These are phyloP conservation scores for Odontophorus gujanensis DNA, from an alignment of 2,113 vertebrate species.

Conservation along the genomic window DNA sequence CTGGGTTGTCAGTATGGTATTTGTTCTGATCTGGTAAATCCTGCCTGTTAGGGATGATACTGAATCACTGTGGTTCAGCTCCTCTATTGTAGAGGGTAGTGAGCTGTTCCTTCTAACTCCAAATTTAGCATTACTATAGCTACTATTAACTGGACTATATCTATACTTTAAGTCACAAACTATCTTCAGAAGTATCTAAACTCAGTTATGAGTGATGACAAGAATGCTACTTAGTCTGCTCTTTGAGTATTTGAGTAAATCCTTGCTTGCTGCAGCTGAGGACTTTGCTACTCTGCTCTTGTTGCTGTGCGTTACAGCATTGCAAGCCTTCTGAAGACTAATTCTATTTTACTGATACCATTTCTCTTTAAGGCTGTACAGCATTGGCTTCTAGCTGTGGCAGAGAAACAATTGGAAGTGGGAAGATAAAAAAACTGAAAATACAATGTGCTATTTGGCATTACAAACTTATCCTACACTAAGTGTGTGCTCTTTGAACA, in stretches of 20 bases:
- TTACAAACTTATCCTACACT: fast-evolving
- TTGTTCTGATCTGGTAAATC: background rate
- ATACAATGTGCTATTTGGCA: background rate
- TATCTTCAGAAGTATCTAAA: background rate
- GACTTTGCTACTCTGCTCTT: too few species aligned
- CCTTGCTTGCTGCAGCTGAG: too few species aligned
- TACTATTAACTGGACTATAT: background rate
- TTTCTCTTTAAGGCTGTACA: background rate
- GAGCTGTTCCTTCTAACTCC: background rate
- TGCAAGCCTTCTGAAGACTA: too few species aligned
- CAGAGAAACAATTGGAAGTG: background rate
- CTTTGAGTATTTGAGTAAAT: too few species aligned
- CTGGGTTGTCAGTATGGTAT: background rate
- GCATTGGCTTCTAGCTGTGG: background rate
- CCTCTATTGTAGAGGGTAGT: background rate
- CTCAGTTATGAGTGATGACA: background rate
- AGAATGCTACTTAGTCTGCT: too few species aligned
- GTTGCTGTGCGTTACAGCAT: too few species aligned
- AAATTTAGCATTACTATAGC: background rate
- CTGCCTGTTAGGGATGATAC: background rate
- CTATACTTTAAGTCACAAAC: background rate
- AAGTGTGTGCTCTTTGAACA: background rate
- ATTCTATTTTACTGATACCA: background rate
- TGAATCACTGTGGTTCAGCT: background rate
- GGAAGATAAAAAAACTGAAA: background rate